A percentile compares a stretch with the other conserved stretches of the same genome.
phyloP scores from a whole-genome alignment of 2,797 vertebrate genomes.

The Helicolenus hilgendorfi region DNA sequence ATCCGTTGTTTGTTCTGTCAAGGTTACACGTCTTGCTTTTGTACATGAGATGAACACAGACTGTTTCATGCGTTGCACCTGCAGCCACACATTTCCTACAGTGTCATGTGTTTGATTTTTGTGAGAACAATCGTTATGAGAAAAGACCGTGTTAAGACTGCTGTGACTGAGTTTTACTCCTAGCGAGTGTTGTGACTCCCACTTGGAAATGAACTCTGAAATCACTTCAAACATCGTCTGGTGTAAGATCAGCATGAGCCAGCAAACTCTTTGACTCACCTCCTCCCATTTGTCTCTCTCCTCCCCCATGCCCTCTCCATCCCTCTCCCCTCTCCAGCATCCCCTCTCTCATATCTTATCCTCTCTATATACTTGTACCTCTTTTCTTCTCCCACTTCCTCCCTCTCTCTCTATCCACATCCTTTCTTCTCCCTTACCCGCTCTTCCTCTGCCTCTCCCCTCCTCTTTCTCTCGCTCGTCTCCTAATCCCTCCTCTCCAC shows the following conservation, averaged over 20 bases:
- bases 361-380: conserved; percentile 60
- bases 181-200: conserved; percentile 61
- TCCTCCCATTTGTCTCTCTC: conserved; percentile 60
- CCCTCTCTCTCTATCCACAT: conserved; percentile 61
- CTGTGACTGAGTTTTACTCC: conserved; percentile 49
- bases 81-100: conserved; percentile 27
- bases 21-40: conserved; percentile 39
- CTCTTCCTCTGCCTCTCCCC: conserved; percentile 72
- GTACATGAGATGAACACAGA: conserved; percentile 7
- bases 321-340: conserved; percentile 36
- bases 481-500: conserved; percentile 88
- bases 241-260: conserved; percentile 77
- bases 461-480: conserved; percentile 76
- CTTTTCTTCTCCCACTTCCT: conserved; percentile 59
- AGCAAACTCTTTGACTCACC: conserved; percentile 74
- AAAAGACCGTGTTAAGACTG: conserved; percentile 23
- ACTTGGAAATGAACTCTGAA: conserved; percentile 71
- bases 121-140: conserved; percentile 18
- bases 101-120: conserved; percentile 42
- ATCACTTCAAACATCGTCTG: conserved; percentile 70
- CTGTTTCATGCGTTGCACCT: conserved; percentile 31
- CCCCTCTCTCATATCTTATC: conserved; percentile 54
- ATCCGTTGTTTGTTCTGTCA: conserved; percentile 19
- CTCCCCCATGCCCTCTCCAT: conserved; percentile 55
- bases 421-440: conserved; percentile 68